A percentile compares a stretch with the other conserved stretches of the same genome.
Evolutionary conservation across 2,888 invertebrate species (phyloP).

Genomic region (Rhimphoctona megacephalus): DNA sequence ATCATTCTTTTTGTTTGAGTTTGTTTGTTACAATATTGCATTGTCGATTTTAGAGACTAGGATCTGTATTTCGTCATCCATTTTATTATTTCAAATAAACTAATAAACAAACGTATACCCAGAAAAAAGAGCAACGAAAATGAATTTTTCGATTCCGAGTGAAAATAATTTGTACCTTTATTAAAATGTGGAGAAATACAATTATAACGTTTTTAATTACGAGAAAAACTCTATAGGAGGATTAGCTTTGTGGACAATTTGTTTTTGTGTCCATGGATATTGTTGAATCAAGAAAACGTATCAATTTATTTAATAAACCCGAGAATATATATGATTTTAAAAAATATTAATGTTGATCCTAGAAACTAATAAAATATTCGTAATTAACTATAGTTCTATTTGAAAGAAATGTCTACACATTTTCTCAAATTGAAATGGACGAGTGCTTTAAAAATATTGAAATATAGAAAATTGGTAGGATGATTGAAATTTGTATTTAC

Average conservation of each 20-base stretch:
- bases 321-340: not conserved
- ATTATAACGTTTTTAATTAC: not conserved
- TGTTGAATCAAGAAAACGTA: not conserved
- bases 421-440: not conserved
- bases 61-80: no score
- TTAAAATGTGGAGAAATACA: not conserved
- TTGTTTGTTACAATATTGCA: not conserved
- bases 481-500: not conserved
- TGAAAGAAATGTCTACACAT: not conserved
- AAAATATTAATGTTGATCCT: no score
- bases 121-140: no score
- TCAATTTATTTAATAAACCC: not conserved
- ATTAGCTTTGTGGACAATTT: not conserved
- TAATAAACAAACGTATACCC: no score
- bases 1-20: not conserved
- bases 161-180: not conserved
- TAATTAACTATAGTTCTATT: no score
- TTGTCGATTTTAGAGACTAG: not conserved
- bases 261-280: not conserved
- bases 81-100: no score
- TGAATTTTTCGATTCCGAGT: no score
- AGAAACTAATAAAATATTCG: no score
- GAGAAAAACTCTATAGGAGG: not conserved
- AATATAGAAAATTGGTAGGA: not conserved
- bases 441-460: not conserved